Conservation (phyloP, 2,113 vertebrate species). For the Tragulus kanchil region DNA sequence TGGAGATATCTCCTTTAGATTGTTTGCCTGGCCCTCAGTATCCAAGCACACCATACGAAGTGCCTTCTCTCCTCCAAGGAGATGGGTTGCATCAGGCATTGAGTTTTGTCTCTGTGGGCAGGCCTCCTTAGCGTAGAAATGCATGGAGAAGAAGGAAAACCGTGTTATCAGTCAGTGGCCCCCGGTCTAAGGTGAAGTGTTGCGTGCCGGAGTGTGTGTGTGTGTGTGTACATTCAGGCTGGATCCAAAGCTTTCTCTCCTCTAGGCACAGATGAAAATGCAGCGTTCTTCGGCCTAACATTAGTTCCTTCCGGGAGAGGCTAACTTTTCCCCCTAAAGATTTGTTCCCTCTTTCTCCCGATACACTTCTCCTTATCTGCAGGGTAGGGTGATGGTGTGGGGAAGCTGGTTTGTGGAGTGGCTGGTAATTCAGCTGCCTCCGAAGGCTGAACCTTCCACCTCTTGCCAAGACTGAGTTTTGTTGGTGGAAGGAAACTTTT, state of each 20-base stretch:
- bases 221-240: background rate
- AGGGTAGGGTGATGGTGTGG: background rate
- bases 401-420: background rate
- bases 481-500: slow-evolving; percentile 31
- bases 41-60: background rate
- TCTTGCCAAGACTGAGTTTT: slow-evolving; percentile 45
- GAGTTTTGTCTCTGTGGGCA: background rate
- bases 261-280: background rate
- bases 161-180: background rate
- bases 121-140: background rate
- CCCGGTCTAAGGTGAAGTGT: background rate
- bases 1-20: background rate
- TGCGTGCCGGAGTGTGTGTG: background rate
- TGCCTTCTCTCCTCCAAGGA: background rate
- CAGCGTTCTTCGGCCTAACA: background rate
- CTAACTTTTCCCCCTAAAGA: background rate
- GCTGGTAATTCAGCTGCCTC: background rate
- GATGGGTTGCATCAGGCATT: too few relatives aligned
- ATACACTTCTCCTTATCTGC: background rate
- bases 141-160: background rate
- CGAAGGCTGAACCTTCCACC: background rate
- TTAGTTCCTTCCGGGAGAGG: background rate
- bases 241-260: background rate
- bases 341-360: background rate
- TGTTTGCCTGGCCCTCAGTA: too few relatives aligned